phyloP scores from a whole-genome alignment of 2,797 vertebrate genomes.

The Moxostoma hubbsi region DNA sequence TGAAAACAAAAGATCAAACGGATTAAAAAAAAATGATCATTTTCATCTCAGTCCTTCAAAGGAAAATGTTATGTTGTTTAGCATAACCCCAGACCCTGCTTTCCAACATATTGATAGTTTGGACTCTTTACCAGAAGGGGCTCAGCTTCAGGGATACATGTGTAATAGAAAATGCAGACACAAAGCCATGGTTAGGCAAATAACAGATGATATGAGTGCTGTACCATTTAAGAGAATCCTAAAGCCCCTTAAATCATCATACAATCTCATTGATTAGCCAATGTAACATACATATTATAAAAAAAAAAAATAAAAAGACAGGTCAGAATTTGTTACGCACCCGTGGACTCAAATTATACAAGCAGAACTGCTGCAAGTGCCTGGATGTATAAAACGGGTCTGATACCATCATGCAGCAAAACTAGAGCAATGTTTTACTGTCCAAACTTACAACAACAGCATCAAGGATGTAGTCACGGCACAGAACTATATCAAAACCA shows the following conservation, averaged over 20 bases:
- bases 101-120: slow-evolving; percentile 57
- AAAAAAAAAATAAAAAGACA: slow-evolving; percentile 6
- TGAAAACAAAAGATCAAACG: slow-evolving; percentile 72
- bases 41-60: slow-evolving; percentile 62
- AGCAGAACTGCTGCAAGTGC: slow-evolving; percentile 35
- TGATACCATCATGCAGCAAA: slow-evolving; percentile 52
- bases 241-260: not conserved
- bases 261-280: slow-evolving; percentile 25
- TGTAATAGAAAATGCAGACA: slow-evolving; percentile 53
- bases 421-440: slow-evolving; percentile 25
- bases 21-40: slow-evolving; percentile 49
- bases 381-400: slow-evolving; percentile 24
- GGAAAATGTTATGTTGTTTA: slow-evolving; percentile 59
- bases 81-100: slow-evolving; percentile 60
- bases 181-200: slow-evolving; percentile 50
- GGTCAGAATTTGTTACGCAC: slow-evolving; percentile 22
- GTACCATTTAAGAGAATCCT: slow-evolving; percentile 36
- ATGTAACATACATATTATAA: slow-evolving; percentile 1
- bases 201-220: not conserved
- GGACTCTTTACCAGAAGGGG: slow-evolving; percentile 55
- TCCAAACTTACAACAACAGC: slow-evolving; percentile 35
- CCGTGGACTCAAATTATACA: slow-evolving; percentile 42
- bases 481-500: slow-evolving; percentile 53
- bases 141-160: slow-evolving; percentile 53
- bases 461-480: slow-evolving; percentile 40